Base-by-base conservation (phyloP, 1,140 invertebrate genomes). In the Tenebrio molitor region DNA sequence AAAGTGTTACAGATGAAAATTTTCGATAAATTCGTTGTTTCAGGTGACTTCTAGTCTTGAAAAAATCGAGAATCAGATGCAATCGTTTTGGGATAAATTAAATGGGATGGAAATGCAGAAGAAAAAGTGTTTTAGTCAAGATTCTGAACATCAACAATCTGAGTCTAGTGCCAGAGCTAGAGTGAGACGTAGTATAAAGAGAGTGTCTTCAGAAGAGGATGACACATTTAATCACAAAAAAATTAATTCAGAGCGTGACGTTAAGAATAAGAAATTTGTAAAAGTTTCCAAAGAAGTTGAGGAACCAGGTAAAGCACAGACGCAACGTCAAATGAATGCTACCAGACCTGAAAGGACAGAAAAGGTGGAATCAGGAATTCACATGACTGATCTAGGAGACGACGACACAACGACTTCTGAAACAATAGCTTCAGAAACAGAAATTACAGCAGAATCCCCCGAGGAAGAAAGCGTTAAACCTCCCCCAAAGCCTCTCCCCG, bases 1-100 rank as follows among this genome's bases (percentile, higher is more conserved):
- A 71, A 25, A 5, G 6, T 2, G 29, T 17, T 23, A 12, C n/a
- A 8, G 14, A 64, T 36, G 29, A 36, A 16, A 16, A 14, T 74
- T 50, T 36, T 66, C 25, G 39, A 71, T 10, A 66, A 29, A 66
- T 39, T 63, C 1, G 10, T 25, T 39, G 16, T 39, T 41, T 63
- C 39, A 80, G 76, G 72, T 81, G 17, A 74, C 78, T 12, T 71
- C 73, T 7, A 76, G 78, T 58, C 74, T 82, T 16, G 66, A 75
- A 21, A 77, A 77, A 39, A 78, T 82, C 39, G 78, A 82, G 69
- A 69, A 68, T n/a, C 79, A 81, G 74, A 81, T 82, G 77, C 65
- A 78, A 62, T 64, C 72, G 0, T 80, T 82, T 66, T 79, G 77
- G 72, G 63, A 76, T 19, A 81, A 81, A 75, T 62, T 82, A 17